Percentiles rank a stretch among this genome's conserved stretches.
phyloP scores from a whole-genome alignment of 1,140 invertebrate genomes.

The Palaemon carinicauda region DNA sequence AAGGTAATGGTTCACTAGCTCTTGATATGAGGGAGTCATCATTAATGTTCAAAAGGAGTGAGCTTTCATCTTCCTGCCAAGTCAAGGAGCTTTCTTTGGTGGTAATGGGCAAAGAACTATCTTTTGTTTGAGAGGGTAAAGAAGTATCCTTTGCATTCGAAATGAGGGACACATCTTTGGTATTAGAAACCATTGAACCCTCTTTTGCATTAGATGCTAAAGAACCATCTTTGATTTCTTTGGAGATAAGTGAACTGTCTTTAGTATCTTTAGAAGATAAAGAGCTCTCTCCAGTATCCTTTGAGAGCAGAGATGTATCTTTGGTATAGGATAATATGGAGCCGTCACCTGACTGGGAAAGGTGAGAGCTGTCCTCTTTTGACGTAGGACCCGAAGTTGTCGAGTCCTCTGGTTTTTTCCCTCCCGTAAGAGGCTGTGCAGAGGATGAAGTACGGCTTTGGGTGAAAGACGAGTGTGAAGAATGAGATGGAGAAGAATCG shows the following conservation, averaged over 20 bases:
- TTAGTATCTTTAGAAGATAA: constrained; percentile 37
- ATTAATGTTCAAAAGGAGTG: constrained; percentile 32
- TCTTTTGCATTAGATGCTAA: not conserved
- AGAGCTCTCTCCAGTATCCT: constrained; percentile 34
- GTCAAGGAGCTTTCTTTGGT: constrained; percentile 31
- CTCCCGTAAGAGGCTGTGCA: not conserved
- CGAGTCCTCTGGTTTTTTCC: constrained; percentile 27
- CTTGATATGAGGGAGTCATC: constrained; percentile 41
- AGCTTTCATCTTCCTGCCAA: constrained; percentile 40
- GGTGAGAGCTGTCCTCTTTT: constrained; percentile 51
- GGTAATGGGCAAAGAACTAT: constrained; percentile 26
- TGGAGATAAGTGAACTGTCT: constrained; percentile 28
- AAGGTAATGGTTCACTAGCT: constrained; percentile 30
- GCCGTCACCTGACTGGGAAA: constrained; percentile 35
- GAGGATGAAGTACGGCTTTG: constrained; percentile 29
- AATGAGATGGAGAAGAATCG: constrained; percentile 18
- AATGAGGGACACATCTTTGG: constrained; percentile 23
- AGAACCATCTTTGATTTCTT: constrained; percentile 24
- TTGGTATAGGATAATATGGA: constrained; percentile 49
- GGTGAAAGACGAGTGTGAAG: constrained; percentile 26
- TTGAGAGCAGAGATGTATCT: constrained; percentile 43
- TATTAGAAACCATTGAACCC: constrained; percentile 39
- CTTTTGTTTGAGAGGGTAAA: constrained; percentile 6
- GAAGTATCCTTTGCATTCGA: constrained; percentile 26
- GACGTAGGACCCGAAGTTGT: constrained; percentile 20